These are phyloP conservation scores for Crax fasciolata DNA, from an alignment of 2,797 vertebrate genomes.

Conservation along the genomic window DNA sequence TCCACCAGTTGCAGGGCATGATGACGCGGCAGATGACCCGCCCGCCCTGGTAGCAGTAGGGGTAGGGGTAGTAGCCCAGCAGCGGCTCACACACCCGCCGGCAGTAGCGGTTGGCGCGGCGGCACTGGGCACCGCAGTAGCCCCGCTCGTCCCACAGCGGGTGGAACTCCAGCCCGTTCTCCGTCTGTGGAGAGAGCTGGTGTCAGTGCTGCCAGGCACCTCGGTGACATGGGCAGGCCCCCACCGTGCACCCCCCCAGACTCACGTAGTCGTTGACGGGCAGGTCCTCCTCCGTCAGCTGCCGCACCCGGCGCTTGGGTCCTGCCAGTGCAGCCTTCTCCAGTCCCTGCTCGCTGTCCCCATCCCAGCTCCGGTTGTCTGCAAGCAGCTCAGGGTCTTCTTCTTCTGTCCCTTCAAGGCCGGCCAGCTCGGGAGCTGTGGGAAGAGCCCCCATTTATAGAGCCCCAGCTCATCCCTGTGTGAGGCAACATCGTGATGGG, in stretches of 20 bases:
- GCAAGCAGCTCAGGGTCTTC: conserved; percentile 63
- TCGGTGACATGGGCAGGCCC: rapidly evolving
- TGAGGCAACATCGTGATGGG: rapidly evolving
- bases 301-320: conserved; percentile 87
- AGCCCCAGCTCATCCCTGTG: background rate
- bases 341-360: conserved; percentile 16
- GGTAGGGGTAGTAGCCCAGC: conserved; percentile 93
- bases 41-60: conserved; percentile 96
- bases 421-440: conserved; percentile 85
- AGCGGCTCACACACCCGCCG: conserved; percentile 92
- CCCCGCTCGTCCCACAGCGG: conserved; percentile 91
- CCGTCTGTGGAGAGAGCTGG: conserved; percentile 86
- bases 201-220: rapidly evolving
- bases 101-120: conserved; percentile 92
- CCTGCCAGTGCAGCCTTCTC: conserved; percentile 74
- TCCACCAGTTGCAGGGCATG: conserved; percentile 99
- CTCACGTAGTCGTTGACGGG: conserved; percentile 94
- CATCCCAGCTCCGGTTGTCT: conserved; percentile 55
- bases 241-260: background rate
- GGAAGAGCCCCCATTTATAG: background rate
- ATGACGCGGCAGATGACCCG: conserved; percentile 94
- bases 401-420: conserved; percentile 82
- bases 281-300: conserved; percentile 89
- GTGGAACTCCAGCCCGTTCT: conserved; percentile 91
- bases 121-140: conserved; percentile 94